Conservation (phyloP, 1,140 invertebrate genomes). For the Odontomachus brunneus region DNA sequence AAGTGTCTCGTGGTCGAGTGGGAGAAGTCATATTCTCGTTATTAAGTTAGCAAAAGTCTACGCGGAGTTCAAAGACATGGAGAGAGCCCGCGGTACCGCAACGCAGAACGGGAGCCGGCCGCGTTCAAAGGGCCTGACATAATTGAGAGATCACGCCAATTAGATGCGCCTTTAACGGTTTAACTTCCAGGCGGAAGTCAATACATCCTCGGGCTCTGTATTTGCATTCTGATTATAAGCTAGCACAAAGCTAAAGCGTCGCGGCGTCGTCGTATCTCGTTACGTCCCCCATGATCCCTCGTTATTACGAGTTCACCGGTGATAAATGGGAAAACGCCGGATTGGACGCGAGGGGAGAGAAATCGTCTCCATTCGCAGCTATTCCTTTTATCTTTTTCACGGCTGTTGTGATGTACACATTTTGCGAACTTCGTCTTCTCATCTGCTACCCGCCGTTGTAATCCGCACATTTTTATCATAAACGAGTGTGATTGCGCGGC, state of each 20-base stretch:
- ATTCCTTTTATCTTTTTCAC: too few relatives aligned
- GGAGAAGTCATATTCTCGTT: not conserved
- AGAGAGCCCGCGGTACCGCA: not conserved
- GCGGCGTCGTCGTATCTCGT: conserved; percentile 21
- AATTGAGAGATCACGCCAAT: conserved; percentile 56
- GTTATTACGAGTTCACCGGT: not conserved
- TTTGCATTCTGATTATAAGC: conserved; percentile 63
- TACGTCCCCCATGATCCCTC: not conserved
- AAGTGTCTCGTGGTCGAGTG: too few relatives aligned
- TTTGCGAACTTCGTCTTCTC: too few relatives aligned
- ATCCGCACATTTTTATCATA: conserved; percentile 28
- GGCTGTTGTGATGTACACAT: too few relatives aligned
- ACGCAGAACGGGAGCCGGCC: not conserved
- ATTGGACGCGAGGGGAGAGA: not conserved
- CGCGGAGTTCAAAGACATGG: not conserved
- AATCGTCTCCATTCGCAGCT: conserved; percentile 20
- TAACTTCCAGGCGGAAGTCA: conserved; percentile 47
- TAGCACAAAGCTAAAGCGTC: conserved; percentile 37
- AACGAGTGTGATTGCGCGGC: conserved; percentile 24
- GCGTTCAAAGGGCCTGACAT: conserved; percentile 35
- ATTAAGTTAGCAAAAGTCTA: conserved; percentile 1
- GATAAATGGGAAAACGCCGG: conserved; percentile 22
- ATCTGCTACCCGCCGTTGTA: conserved; percentile 4
- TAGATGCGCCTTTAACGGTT: conserved; percentile 55
- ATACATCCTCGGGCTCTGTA: conserved; percentile 40